phyloP scores from a whole-genome alignment of 1,140 invertebrate species.

The Hylaeus anthracinus region DNA sequence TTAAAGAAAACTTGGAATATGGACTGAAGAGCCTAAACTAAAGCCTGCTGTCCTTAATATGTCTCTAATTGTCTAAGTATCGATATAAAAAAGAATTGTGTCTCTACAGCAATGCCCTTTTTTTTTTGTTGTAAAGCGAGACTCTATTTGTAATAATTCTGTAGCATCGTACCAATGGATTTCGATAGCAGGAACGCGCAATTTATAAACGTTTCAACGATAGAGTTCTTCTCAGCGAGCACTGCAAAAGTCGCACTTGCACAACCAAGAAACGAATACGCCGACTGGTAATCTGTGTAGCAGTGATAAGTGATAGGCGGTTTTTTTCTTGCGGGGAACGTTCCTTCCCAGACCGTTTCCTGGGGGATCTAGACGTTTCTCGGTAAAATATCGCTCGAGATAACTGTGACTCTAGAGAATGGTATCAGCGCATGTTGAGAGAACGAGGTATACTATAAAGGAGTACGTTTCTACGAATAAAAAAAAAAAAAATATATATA shows the following conservation, averaged over 20 bases:
- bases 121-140: too few species aligned
- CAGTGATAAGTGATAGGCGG: conserved; percentile 36
- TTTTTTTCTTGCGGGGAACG: background rate
- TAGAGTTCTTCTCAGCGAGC: background rate
- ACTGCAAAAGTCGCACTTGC: background rate
- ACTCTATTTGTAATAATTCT: too few species aligned
- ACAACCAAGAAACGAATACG: background rate
- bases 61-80: too few species aligned
- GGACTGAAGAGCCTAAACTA: too few species aligned
- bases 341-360: conserved; percentile 31
- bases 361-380: conserved; percentile 35
- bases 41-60: too few species aligned
- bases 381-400: conserved; percentile 30
- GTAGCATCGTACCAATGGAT: too few species aligned
- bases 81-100: too few species aligned
- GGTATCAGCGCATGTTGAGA: background rate
- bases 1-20: too few species aligned
- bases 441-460: background rate
- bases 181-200: background rate
- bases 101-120: too few species aligned
- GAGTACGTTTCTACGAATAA: background rate
- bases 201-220: background rate
- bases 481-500: too few species aligned
- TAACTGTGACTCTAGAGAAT: conserved; percentile 20
- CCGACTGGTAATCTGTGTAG: conserved; percentile 10